These are phyloP conservation scores for Morpho helenor DNA, from an alignment of 2,888 invertebrate genomes.

Conservation along the genomic window DNA sequence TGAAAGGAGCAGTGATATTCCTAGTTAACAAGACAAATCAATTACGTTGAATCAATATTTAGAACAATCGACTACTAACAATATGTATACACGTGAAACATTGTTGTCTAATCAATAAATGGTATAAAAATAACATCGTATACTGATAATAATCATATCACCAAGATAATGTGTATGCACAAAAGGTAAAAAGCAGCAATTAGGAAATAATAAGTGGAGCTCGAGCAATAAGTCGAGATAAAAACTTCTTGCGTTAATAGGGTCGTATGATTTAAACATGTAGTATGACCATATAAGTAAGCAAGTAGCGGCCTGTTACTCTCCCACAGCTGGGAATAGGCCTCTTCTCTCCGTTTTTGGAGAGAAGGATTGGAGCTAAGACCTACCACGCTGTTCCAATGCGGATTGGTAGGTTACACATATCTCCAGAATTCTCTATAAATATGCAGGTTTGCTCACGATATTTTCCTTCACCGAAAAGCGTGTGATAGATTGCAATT, in stretches of 20 bases:
- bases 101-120: slow-evolving; percentile 2
- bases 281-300: too few species aligned
- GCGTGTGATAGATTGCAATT: too few species aligned
- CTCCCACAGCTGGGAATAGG: too few species aligned
- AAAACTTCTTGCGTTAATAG: neutral
- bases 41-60: neutral
- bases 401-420: too few species aligned
- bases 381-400: too few species aligned
- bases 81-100: neutral
- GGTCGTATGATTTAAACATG: neutral
- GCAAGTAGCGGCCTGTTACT: too few species aligned
- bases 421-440: too few species aligned
- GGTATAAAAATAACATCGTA: neutral
- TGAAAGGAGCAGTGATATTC: too few species aligned
- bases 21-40: neutral
- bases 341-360: too few species aligned
- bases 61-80: slow-evolving; percentile 4
- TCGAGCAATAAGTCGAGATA: slow-evolving; percentile 6
- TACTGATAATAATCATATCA: slow-evolving; percentile 5
- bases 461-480: too few species aligned
- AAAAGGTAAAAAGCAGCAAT: neutral
- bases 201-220: neutral
- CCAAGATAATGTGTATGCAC: neutral
- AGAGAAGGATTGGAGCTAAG: too few species aligned
- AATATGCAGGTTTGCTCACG: too few species aligned